These are phyloP conservation scores for Prolemur simus DNA, from an alignment of 2,113 vertebrate genomes.

Conservation along the genomic window DNA sequence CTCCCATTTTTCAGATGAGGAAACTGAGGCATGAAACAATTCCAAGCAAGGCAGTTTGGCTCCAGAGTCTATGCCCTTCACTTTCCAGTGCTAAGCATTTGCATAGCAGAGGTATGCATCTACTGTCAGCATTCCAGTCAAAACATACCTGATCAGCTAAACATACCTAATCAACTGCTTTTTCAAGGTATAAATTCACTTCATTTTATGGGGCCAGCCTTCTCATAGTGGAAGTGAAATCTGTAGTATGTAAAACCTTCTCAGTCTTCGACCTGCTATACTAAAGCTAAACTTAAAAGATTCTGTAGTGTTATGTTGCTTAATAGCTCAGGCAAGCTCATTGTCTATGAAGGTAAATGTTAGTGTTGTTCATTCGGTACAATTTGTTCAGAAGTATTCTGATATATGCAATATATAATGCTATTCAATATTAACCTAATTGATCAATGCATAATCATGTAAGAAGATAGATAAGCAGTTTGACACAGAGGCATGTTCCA, in stretches of 20 bases:
- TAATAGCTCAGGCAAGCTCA: background rate
- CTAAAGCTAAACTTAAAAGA: background rate
- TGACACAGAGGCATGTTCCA: background rate
- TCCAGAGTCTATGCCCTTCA: background rate
- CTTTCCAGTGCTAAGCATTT: background rate
- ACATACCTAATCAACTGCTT: fast-evolving
- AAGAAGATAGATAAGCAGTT: background rate
- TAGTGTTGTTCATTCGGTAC: background rate
- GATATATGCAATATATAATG: background rate
- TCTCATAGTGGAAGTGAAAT: background rate
- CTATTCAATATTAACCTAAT: background rate
- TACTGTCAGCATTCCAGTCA: background rate
- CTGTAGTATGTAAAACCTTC: background rate
- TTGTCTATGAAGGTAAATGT: background rate
- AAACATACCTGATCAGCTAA: background rate
- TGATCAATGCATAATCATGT: background rate
- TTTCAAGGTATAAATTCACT: background rate
- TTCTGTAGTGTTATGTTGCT: background rate
- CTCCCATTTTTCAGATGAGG: background rate
- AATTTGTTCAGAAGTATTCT: background rate
- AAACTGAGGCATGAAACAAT: background rate
- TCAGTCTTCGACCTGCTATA: background rate
- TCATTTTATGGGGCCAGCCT: background rate
- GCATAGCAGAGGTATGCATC: background rate
- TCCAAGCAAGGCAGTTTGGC: background rate